These are phyloP conservation scores for Zaprionus capensis DNA, from an alignment of 1,140 invertebrate genomes.

Conservation along the genomic window DNA sequence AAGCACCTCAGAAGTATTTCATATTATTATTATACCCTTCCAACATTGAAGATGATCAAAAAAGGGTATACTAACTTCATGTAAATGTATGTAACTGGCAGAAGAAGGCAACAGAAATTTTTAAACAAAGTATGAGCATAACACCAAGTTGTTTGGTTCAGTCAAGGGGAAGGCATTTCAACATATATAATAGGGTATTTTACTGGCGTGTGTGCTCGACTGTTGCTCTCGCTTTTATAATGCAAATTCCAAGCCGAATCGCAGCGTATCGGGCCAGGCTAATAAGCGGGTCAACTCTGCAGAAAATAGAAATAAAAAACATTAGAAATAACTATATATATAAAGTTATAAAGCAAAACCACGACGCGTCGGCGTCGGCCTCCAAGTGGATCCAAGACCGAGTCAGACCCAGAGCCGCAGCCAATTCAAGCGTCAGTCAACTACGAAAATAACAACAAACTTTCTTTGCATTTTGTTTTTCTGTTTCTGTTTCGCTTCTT, in stretches of 20 bases:
- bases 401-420: slow-evolving; percentile 33
- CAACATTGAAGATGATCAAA: slow-evolving; percentile 19
- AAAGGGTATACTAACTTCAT: no score
- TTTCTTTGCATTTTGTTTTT: slow-evolving; percentile 70
- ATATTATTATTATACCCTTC: slow-evolving; percentile 38
- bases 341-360: slow-evolving; percentile 24
- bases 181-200: no score
- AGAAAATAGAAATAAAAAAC: slow-evolving; percentile 23
- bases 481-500: slow-evolving; percentile 42
- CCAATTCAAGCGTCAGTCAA: slow-evolving; percentile 53
- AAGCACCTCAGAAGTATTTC: slow-evolving; percentile 15
- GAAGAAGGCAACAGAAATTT: no score
- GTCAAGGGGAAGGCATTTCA: no score
- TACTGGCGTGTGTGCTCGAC: no score
- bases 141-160: no score
- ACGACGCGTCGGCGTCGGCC: slow-evolving; percentile 13
- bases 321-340: slow-evolving; percentile 15
- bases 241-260: slow-evolving; percentile 54
- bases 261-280: slow-evolving; percentile 44
- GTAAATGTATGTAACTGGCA: no score
- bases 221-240: slow-evolving; percentile 26
- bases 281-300: slow-evolving; percentile 74
- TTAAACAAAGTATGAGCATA: no score
- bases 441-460: slow-evolving; percentile 54
- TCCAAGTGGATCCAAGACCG: slow-evolving; percentile 8